Conservation (phyloP, 2,797 vertebrate genomes). For the Anguilla marmorata region DNA sequence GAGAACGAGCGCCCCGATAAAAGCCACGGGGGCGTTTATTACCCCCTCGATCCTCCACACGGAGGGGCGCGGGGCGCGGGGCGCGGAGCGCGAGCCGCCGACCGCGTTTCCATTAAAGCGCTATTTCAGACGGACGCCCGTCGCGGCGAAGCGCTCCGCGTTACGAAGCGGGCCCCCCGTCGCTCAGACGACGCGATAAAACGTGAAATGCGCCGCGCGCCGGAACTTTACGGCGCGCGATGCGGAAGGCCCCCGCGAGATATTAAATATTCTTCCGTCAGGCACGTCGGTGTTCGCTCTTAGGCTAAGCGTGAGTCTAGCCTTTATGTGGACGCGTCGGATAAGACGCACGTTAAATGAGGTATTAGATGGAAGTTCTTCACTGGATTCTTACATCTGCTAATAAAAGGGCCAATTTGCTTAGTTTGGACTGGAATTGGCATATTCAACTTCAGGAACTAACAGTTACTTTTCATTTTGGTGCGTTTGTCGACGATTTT, state of each 20-base stretch:
- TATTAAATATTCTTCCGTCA: not conserved
- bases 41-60: not conserved
- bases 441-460: not conserved
- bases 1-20: not conserved
- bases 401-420: not conserved
- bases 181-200: constrained; percentile 2
- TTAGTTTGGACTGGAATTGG: not conserved
- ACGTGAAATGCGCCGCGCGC: not conserved
- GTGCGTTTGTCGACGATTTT: not conserved
- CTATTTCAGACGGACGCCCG: not conserved
- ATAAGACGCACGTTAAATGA: not conserved
- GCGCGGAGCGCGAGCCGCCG: not conserved
- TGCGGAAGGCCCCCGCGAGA: not conserved
- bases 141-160: not conserved
- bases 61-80: not conserved
- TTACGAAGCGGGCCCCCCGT: not conserved
- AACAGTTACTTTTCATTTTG: not conserved
- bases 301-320: not conserved
- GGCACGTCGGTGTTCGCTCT: not conserved
- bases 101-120: constrained; percentile 12
- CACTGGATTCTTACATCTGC: not conserved
- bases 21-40: not conserved
- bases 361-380: not conserved
- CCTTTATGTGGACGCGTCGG: not conserved
- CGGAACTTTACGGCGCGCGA: not conserved